Conservation (phyloP, 2,888 invertebrate species). For the Ceraclea dissimilis region DNA sequence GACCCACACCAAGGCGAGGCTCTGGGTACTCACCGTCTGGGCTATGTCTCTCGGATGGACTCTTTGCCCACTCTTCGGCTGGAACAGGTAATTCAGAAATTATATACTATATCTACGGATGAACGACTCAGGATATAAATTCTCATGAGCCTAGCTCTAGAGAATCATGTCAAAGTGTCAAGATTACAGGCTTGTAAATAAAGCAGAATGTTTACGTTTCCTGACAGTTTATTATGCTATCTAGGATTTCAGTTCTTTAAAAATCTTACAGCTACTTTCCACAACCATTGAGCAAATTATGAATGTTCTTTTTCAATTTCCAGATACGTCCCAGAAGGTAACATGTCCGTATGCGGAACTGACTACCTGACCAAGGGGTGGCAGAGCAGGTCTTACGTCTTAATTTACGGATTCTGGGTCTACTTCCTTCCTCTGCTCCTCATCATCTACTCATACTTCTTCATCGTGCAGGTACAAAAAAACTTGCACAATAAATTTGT, state of each 20-base stretch:
- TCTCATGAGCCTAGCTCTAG: not conserved
- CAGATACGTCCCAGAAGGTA: slow-evolving; percentile 88
- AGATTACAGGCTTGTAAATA: not conserved
- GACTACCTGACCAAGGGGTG: slow-evolving; percentile 74
- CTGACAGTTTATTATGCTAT: too few relatives aligned
- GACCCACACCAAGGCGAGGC: slow-evolving; percentile 70
- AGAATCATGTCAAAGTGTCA: not conserved
- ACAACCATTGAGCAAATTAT: not conserved
- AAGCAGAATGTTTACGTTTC: too few relatives aligned
- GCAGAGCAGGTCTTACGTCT: slow-evolving; percentile 71
- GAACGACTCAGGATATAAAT: not conserved
- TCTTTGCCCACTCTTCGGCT: slow-evolving; percentile 77
- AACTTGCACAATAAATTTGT: too few relatives aligned
- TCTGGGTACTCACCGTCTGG: slow-evolving; percentile 77
- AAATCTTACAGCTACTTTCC: not conserved
- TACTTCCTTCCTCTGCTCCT: slow-evolving; percentile 69
- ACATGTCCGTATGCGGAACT: slow-evolving; percentile 89
- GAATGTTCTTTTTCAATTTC: too few relatives aligned
- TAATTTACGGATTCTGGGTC: slow-evolving; percentile 69
- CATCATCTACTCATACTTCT: slow-evolving; percentile 83
- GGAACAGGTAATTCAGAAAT: slow-evolving; percentile 66
- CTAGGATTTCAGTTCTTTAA: too few relatives aligned
- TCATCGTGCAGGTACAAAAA: slow-evolving; percentile 63
- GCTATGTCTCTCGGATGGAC: slow-evolving; percentile 70
- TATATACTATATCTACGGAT: not conserved